These are phyloP conservation scores for Oryzias javanicus DNA, from an alignment of 2,113 vertebrate species.

Conservation along the genomic window DNA sequence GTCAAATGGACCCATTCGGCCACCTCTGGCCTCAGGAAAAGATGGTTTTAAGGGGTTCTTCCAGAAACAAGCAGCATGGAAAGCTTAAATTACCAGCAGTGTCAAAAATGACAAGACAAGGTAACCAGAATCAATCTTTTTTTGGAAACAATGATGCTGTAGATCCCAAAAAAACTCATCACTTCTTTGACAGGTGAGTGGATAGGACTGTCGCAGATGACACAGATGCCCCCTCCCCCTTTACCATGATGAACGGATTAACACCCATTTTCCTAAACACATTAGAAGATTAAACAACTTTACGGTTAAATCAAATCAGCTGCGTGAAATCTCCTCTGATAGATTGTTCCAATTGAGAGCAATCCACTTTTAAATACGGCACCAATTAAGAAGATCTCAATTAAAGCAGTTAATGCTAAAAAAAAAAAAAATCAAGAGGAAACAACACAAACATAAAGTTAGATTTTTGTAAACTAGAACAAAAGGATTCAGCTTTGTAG, in stretches of 20 bases:
- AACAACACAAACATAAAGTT: too few species aligned
- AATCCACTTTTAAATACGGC: conserved; percentile 21
- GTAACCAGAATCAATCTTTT: background rate
- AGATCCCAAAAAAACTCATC: conserved; percentile 54
- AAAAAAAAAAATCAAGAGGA: too few species aligned
- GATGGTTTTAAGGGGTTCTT: conserved; percentile 11
- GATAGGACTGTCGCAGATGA: conserved; percentile 40
- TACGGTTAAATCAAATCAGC: conserved; percentile 40
- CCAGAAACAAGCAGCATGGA: background rate
- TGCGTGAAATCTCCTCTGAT: conserved; percentile 21
- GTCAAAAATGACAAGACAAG: background rate
- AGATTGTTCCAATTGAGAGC: conserved; percentile 5
- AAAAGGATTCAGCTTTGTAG: too few species aligned
- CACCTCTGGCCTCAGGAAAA: conserved; percentile 48
- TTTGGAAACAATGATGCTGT: conserved; percentile 7
- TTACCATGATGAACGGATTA: conserved; percentile 2
- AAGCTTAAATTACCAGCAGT: background rate
- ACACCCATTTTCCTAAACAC: background rate
- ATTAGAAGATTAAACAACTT: conserved; percentile 1
- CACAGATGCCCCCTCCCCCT: background rate
- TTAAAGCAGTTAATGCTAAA: too few species aligned
- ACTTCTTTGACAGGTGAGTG: conserved; percentile 52
- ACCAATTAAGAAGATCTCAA: too few species aligned
- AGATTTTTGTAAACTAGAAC: too few species aligned
- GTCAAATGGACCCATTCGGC: conserved; percentile 50